A percentile compares a stretch with the other conserved stretches of the same genome.
These are phyloP conservation scores for Itoplectis maculator DNA, from an alignment of 2,888 invertebrate genomes.

Conservation along the genomic window DNA sequence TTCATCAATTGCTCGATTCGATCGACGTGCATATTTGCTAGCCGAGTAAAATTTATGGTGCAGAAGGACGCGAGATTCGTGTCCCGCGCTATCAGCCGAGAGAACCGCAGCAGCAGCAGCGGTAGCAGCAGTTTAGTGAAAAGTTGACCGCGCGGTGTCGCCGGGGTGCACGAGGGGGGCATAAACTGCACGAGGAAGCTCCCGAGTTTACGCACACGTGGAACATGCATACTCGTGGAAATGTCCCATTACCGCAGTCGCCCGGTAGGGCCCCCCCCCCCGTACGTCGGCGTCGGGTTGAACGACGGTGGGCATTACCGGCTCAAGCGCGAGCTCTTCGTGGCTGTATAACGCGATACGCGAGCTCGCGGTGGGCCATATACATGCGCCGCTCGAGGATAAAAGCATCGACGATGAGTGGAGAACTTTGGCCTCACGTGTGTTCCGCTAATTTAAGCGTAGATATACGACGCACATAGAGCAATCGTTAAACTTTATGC, in stretches of 20 bases:
- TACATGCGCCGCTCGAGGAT: not conserved
- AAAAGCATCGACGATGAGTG: constrained; percentile 4
- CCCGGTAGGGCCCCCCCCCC: not conserved
- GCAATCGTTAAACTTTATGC: constrained; percentile 9
- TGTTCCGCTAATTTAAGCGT: constrained; percentile 12
- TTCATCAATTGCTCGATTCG: too few relatives aligned
- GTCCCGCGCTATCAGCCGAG: not conserved
- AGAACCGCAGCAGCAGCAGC: not conserved
- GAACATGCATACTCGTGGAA: not conserved
- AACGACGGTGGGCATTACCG: too few relatives aligned
- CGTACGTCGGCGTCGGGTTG: not conserved
- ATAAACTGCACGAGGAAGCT: not conserved
- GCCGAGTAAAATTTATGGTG: not conserved
- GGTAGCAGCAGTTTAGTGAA: not conserved
- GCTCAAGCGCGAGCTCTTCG: too few relatives aligned
- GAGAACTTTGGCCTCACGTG: constrained; percentile 4
- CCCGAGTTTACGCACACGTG: constrained; percentile 10
- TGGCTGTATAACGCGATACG: too few relatives aligned
- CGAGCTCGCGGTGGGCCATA: too few relatives aligned
- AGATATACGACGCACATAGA: not conserved
- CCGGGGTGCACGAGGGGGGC: not conserved
- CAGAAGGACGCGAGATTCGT: not conserved
- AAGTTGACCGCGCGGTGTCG: not conserved
- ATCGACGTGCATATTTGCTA: not conserved
- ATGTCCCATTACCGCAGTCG: constrained; percentile 24